Evolutionary conservation across 2,888 invertebrate genomes (phyloP).

Genomic region (Eupeodes luniger): DNA sequence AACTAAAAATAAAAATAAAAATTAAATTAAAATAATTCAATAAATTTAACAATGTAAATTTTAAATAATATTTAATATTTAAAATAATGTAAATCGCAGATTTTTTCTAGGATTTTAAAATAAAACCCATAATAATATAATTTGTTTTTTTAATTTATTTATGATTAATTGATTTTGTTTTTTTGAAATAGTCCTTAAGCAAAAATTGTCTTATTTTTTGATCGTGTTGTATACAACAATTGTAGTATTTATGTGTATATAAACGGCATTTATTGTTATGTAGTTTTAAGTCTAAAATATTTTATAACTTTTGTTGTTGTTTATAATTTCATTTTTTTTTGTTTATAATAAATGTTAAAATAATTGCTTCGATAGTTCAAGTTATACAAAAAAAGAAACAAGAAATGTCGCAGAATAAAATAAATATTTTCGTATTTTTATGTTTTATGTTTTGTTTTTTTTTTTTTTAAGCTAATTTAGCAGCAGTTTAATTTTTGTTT

Average conservation of each 20-base stretch:
- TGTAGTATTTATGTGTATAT: neutral
- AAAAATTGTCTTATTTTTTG: constrained; percentile 58
- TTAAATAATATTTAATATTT: constrained; percentile 23
- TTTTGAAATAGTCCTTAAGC: constrained; percentile 52
- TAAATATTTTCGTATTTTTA: constrained; percentile 54
- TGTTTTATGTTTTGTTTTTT: neutral
- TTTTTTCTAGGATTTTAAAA: constrained; percentile 21
- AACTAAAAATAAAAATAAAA: constrained; percentile 23
- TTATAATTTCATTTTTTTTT: constrained; percentile 8
- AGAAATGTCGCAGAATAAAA: constrained; percentile 56
- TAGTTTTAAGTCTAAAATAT: constrained; percentile 29
- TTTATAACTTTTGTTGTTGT: neutral
- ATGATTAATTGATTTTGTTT: constrained; percentile 24
- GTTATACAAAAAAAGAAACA: constrained; percentile 53
- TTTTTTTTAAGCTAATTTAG: constrained; percentile 50
- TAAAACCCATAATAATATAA: neutral
- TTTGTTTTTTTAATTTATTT: constrained; percentile 7
- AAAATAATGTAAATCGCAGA: constrained; percentile 50
- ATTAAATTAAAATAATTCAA: constrained; percentile 40
- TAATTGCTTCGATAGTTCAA: constrained; percentile 56
- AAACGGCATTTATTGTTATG: constrained; percentile 52
- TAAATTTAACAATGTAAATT: constrained; percentile 41
- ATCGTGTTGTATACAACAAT: constrained; percentile 45
- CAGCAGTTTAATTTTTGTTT: constrained; percentile 59
- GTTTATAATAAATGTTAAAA: constrained; percentile 14